Percentiles rank a stretch among this genome's conserved stretches.
Evolutionary conservation across 1,140 invertebrate species (phyloP).

Genomic region (Paraescarpia echinospica): DNA sequence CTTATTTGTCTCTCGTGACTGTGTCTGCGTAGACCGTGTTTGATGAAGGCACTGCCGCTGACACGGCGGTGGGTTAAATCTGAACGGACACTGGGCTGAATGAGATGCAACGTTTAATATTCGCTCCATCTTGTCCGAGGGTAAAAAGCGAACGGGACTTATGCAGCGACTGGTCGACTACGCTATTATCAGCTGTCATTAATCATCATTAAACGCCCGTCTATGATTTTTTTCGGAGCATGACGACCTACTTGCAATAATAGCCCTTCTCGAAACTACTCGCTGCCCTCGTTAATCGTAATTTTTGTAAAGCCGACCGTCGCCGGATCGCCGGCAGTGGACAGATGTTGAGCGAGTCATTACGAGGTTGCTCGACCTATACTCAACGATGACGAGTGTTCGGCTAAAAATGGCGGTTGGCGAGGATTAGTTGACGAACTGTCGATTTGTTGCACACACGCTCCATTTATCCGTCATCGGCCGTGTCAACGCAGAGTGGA

Average conservation of each 20-base stretch:
- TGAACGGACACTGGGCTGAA: not conserved
- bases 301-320: not conserved
- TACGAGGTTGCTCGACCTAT: not conserved
- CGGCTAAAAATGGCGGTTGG: not conserved
- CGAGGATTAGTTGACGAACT: not conserved
- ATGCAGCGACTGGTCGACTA: not conserved
- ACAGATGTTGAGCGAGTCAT: not conserved
- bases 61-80: not conserved
- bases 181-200: not conserved
- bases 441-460: not conserved
- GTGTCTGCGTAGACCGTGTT: not conserved
- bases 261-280: not conserved
- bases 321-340: no score
- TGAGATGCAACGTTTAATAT: not conserved
- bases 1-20: not conserved
- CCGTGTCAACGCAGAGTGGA: not conserved
- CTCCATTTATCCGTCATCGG: not conserved
- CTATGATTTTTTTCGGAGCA: not conserved
- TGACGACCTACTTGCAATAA: not conserved
- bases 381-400: not conserved
- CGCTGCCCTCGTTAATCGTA: not conserved
- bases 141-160: not conserved
- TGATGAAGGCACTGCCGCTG: not conserved
- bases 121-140: not conserved
- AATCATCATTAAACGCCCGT: not conserved